Evolutionary conservation across 2,888 invertebrate genomes (phyloP).

Genomic region (Cryptus viduatorius): DNA sequence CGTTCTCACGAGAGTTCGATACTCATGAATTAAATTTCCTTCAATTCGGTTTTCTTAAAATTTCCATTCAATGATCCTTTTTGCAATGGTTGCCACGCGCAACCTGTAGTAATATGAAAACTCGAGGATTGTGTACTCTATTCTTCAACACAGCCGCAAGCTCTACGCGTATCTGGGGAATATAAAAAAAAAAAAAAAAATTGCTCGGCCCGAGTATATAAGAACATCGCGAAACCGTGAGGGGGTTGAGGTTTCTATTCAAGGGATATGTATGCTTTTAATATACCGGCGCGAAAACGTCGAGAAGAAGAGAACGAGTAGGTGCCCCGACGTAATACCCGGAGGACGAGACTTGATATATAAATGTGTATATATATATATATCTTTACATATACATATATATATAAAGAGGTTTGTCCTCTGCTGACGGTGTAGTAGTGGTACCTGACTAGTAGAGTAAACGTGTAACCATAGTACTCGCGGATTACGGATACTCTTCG

Average conservation of each 20-base stretch:
- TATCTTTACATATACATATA: slow-evolving; percentile 18
- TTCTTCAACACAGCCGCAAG: slow-evolving; percentile 13
- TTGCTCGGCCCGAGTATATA: slow-evolving; percentile 24
- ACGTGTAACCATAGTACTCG: slow-evolving; percentile 48
- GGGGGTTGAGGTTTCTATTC: slow-evolving; percentile 53
- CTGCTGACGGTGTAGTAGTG: slow-evolving; percentile 26
- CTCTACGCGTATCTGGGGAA: background rate
- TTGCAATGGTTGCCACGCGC: background rate
- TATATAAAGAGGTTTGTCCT: background rate
- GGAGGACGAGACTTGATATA: slow-evolving; percentile 40
- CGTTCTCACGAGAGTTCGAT: background rate
- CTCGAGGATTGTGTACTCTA: slow-evolving; percentile 33
- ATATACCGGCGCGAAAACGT: slow-evolving; percentile 50
- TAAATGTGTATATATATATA: slow-evolving; percentile 18
- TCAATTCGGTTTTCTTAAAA: background rate
- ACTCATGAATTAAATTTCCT: background rate
- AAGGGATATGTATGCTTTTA: slow-evolving; percentile 59
- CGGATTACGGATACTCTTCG: slow-evolving; percentile 56
- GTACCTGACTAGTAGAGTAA: slow-evolving; percentile 47
- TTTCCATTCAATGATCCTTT: background rate
- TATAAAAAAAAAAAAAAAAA: slow-evolving; percentile 27
- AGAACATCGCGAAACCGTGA: slow-evolving; percentile 40
- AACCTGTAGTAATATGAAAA: slow-evolving; percentile 31
- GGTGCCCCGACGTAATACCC: slow-evolving; percentile 42
- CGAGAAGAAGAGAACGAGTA: slow-evolving; percentile 48